Conservation (phyloP, 2,797 vertebrate species). For the Spinus pinus region DNA sequence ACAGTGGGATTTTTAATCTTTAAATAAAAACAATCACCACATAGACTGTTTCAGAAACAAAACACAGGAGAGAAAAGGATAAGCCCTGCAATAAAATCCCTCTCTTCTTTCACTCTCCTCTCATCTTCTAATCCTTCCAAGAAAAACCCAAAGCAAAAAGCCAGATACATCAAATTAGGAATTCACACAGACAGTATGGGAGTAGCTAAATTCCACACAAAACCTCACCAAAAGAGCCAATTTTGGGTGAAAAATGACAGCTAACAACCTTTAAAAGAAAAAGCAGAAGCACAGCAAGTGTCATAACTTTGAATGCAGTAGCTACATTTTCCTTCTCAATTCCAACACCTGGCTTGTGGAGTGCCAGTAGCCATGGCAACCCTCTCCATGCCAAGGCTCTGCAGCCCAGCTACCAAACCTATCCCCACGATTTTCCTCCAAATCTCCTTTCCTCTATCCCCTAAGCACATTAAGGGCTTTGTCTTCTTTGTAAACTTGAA, state of each 20-base stretch:
- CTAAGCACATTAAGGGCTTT: neutral
- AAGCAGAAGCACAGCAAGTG: conserved; percentile 1
- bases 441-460: neutral
- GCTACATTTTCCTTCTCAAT: neutral
- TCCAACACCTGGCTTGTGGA: conserved; percentile 1
- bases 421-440: neutral
- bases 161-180: neutral
- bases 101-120: neutral
- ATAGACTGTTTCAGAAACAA: neutral
- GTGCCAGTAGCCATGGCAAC: conserved; percentile 54
- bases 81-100: neutral
- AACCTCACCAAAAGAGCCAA: neutral
- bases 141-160: neutral
- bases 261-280: conserved; percentile 18
- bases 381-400: neutral
- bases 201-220: neutral
- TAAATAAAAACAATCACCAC: neutral
- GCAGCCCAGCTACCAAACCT: neutral
- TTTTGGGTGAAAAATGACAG: conserved; percentile 14
- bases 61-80: neutral
- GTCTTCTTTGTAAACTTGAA: neutral
- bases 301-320: conserved; percentile 7
- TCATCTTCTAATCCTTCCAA: neutral
- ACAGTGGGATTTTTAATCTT: neutral
- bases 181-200: neutral